A percentile compares a stretch with the other conserved stretches of the same genome.
phyloP scores from a whole-genome alignment of 35 echinoderm and acorn worm genomes.

The Chiridota heheva region DNA sequence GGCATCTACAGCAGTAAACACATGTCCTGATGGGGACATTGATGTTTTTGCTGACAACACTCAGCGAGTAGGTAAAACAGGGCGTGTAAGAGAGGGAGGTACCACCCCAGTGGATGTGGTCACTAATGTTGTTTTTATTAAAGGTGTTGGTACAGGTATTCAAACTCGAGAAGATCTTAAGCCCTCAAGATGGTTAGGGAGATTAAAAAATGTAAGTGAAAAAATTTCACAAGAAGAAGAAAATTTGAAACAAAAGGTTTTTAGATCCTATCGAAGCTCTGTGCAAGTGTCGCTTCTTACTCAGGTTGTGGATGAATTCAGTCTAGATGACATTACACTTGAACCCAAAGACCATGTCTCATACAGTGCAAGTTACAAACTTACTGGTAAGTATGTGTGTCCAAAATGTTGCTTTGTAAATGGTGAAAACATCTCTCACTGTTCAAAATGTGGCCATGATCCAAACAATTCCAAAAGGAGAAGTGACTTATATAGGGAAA shows the following conservation, averaged over 20 bases:
- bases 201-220: not conserved
- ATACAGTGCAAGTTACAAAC: too few relatives aligned
- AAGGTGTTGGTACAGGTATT: not conserved
- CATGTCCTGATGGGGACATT: not conserved
- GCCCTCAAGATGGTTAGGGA: not conserved
- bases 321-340: conserved; percentile 2
- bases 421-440: too few relatives aligned
- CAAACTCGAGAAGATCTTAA: not conserved
- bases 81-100: conserved; percentile 4
- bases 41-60: conserved; percentile 15
- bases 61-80: not conserved
- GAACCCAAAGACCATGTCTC: conserved; percentile 6
- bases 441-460: too few relatives aligned
- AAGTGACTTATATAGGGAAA: too few relatives aligned
- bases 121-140: conserved; percentile 14
- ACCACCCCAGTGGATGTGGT: conserved; percentile 10
- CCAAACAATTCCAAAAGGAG: too few relatives aligned
- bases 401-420: conserved; percentile 7
- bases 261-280: not conserved
- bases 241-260: not conserved
- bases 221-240: not conserved
- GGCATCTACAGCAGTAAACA: too few relatives aligned
- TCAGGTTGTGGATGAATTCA: not conserved
- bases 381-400: not conserved
- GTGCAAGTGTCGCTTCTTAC: not conserved